Evolutionary conservation across 2,888 invertebrate species (phyloP).

Genomic region (Pachliopta kotzebuea): DNA sequence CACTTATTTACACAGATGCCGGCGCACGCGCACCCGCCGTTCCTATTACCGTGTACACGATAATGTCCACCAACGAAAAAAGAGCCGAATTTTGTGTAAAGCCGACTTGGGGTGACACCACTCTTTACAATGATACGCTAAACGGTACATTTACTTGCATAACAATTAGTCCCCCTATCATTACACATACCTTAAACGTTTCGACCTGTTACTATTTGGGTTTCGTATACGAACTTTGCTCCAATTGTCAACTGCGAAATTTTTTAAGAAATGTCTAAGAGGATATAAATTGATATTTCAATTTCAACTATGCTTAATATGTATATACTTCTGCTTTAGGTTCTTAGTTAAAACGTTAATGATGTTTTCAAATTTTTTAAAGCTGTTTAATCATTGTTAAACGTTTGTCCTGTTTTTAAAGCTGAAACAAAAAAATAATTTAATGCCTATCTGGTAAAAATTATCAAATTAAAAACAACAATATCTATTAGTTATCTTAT

Average conservation of each 20-base stretch:
- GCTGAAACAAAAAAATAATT: too few species aligned
- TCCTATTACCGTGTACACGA: slow-evolving; percentile 64
- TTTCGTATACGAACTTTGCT: slow-evolving; percentile 16
- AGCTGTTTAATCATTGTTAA: too few species aligned
- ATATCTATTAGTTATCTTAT: too few species aligned
- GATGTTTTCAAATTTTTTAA: too few species aligned
- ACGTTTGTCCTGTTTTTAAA: too few species aligned
- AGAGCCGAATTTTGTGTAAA: slow-evolving; percentile 60
- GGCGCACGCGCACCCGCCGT: slow-evolving; percentile 50
- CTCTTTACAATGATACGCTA: slow-evolving; percentile 44
- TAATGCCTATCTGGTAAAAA: too few species aligned
- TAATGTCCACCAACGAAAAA: slow-evolving; percentile 58
- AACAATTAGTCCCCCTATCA: slow-evolving; percentile 34
- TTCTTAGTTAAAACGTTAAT: too few species aligned
- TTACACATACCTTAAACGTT: slow-evolving; percentile 31
- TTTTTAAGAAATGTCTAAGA: background rate
- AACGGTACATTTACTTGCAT: slow-evolving; percentile 38
- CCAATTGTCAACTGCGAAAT: slow-evolving; percentile 14
- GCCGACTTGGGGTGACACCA: slow-evolving; percentile 57
- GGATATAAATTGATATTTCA: background rate
- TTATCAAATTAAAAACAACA: too few species aligned
- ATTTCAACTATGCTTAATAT: background rate
- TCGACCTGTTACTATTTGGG: slow-evolving; percentile 13
- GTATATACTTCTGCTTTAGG: too few species aligned
- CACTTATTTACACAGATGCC: slow-evolving; percentile 54